These are phyloP conservation scores for Strigamia maritima DNA, from an alignment of 2,888 invertebrate genomes.

Conservation along the genomic window DNA sequence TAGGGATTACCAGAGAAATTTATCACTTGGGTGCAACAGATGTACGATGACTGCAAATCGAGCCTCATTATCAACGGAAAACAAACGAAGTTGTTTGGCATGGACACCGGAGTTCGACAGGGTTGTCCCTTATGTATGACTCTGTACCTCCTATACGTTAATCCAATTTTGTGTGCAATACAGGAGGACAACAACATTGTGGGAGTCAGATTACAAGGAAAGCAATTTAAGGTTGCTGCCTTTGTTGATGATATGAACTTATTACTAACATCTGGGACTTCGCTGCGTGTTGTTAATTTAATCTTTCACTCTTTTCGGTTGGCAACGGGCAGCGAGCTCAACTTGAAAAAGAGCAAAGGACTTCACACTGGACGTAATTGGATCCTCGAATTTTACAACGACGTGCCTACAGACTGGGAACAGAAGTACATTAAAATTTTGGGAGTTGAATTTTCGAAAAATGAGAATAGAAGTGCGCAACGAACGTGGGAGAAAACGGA, in stretches of 20 bases:
- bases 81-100: background rate
- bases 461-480: no score
- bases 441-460: no score
- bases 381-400: no score
- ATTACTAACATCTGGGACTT: background rate
- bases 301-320: no score
- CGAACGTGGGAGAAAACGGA: no score
- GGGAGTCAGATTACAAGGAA: background rate
- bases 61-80: background rate
- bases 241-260: background rate
- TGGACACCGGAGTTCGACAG: background rate
- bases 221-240: background rate
- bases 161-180: background rate
- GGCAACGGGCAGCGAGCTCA: background rate
- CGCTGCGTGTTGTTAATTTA: no score
- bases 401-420: no score
- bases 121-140: background rate
- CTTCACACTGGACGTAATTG: no score
- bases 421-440: no score
- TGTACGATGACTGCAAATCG: background rate
- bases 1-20: background rate
- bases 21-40: background rate
- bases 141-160: background rate
- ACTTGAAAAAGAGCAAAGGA: background rate
- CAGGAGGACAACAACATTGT: background rate